Evolutionary conservation across 2,888 invertebrate species (phyloP).

Genomic region (Mythimna ferrago): DNA sequence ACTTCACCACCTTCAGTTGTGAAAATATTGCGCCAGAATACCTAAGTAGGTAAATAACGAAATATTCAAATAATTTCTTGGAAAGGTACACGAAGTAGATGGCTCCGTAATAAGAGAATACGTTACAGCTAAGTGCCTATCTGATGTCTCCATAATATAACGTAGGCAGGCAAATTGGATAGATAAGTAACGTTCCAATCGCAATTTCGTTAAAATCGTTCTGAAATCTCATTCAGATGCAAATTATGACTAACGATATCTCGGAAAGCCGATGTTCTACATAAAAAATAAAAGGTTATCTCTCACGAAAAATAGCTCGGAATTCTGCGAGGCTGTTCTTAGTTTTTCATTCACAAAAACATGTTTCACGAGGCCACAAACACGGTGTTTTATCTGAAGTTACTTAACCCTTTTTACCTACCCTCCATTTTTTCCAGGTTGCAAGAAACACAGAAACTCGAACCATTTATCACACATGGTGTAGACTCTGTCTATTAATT

Average conservation of each 20-base stretch:
- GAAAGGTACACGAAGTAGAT: background rate
- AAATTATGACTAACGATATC: slow-evolving; percentile 43
- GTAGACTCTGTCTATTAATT: background rate
- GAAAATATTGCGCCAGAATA: no score
- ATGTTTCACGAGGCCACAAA: background rate
- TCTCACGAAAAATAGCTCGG: background rate
- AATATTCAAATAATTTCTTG: no score
- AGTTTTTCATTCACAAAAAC: background rate
- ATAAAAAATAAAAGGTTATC: slow-evolving; percentile 16
- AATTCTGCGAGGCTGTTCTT: background rate
- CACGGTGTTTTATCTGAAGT: background rate
- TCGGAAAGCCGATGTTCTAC: slow-evolving; percentile 23
- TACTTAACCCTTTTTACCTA: background rate
- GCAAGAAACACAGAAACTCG: background rate
- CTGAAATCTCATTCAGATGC: slow-evolving; percentile 29
- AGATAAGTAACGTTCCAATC: slow-evolving; percentile 24
- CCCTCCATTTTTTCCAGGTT: background rate
- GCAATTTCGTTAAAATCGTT: slow-evolving; percentile 33
- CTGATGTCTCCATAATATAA: slow-evolving; percentile 23
- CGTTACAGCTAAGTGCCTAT: slow-evolving; percentile 31
- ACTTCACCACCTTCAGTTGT: no score
- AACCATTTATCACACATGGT: slow-evolving; percentile 4
- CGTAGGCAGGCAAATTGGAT: slow-evolving; percentile 39
- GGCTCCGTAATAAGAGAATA: background rate
- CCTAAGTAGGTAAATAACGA: no score